phyloP scores from a whole-genome alignment of 2,888 invertebrate species.

The Stenotaenia linearis region DNA sequence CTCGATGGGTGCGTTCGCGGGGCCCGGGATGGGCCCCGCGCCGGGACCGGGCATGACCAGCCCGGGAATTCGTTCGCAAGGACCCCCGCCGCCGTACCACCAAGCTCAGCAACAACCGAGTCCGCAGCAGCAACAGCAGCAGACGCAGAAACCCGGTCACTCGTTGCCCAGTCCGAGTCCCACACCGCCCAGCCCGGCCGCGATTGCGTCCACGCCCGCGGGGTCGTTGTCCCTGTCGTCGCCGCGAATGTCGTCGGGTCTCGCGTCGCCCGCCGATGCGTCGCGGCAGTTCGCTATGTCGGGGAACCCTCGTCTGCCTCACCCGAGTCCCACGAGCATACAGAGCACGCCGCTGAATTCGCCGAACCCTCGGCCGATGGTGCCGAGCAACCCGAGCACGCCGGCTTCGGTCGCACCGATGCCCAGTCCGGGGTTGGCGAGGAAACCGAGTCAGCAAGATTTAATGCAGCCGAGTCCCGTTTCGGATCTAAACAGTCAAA shows the following conservation, averaged over 20 bases:
- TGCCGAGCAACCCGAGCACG: constrained; percentile 66
- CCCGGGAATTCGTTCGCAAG: constrained; percentile 51
- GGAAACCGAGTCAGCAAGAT: constrained; percentile 36
- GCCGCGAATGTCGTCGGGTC: constrained; percentile 62
- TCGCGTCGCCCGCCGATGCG: constrained; percentile 64
- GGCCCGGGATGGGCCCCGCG: constrained; percentile 36
- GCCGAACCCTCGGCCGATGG: constrained; percentile 52
- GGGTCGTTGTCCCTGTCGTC: constrained; percentile 68
- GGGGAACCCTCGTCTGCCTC: constrained; percentile 46
- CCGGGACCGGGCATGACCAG: constrained; percentile 37
- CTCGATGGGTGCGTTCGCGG: constrained; percentile 31
- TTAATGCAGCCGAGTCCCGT: constrained; percentile 32
- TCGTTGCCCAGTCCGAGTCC: constrained; percentile 59
- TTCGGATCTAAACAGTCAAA: constrained; percentile 16
- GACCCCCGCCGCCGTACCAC: constrained; percentile 72
- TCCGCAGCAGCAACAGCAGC: constrained; percentile 33
- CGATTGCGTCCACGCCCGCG: constrained; percentile 60
- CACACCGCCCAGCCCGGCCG: constrained; percentile 57
- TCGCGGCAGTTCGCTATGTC: constrained; percentile 51
- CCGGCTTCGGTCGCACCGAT: constrained; percentile 53
- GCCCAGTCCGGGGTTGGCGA: constrained; percentile 37
- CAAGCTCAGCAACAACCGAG: constrained; percentile 50
- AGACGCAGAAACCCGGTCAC: constrained; percentile 45
- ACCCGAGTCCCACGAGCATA: constrained; percentile 53
- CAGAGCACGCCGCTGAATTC: constrained; percentile 53